phyloP scores from a whole-genome alignment of 2,888 invertebrate species.

The Drosophila flavopinicola region DNA sequence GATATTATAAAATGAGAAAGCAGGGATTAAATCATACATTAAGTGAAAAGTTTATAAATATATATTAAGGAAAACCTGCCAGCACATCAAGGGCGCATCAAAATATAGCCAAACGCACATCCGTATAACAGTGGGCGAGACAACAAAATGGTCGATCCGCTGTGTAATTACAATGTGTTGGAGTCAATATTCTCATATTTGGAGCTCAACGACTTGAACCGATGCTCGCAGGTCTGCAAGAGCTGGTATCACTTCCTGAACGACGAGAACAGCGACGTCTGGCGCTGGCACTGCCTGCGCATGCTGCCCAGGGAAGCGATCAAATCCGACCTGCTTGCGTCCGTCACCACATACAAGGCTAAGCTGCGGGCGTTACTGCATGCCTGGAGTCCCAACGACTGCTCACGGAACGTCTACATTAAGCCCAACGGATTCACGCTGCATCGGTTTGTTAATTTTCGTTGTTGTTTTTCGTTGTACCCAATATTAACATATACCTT shows the following conservation, averaged over 20 bases:
- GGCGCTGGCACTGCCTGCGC: slow-evolving; percentile 95
- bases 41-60: slow-evolving; percentile 31
- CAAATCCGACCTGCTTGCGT: slow-evolving; percentile 95
- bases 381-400: slow-evolving; percentile 99
- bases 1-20: slow-evolving; percentile 40
- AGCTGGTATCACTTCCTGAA: slow-evolving; percentile 95
- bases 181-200: slow-evolving; percentile 97
- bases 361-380: slow-evolving; percentile 97
- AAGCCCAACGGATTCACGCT: slow-evolving; percentile 98
- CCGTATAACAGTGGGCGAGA: slow-evolving; percentile 24
- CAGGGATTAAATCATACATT: slow-evolving; percentile 21
- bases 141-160: slow-evolving; percentile 86
- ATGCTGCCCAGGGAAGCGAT: slow-evolving; percentile 91
- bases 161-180: slow-evolving; percentile 91
- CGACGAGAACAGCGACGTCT: slow-evolving; percentile 97
- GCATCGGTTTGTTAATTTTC: slow-evolving; percentile 87
- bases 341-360: slow-evolving; percentile 95
- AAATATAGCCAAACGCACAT: slow-evolving; percentile 5
- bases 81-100: not conserved
- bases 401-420: slow-evolving; percentile 98
- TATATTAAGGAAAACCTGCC: slow-evolving; percentile 5
- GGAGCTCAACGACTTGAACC: slow-evolving; percentile 92
- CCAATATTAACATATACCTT: not conserved
- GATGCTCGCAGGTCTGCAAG: slow-evolving; percentile 96
- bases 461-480: not conserved